Evolutionary conservation across 2,113 vertebrate genomes (phyloP).

Genomic region (Ophiodon elongatus): DNA sequence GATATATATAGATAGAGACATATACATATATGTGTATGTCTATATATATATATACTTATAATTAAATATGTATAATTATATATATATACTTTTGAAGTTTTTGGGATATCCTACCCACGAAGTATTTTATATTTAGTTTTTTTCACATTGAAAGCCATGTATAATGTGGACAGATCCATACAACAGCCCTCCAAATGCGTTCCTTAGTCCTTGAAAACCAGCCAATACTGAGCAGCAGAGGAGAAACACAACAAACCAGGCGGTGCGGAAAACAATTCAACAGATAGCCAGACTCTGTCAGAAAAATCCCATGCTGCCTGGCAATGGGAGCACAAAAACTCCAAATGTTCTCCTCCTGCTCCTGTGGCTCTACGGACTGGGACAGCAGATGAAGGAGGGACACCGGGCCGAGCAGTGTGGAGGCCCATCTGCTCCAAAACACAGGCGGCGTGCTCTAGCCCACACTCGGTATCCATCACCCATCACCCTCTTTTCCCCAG

Average conservation of each 20-base stretch:
- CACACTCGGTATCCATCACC: slow-evolving; percentile 58
- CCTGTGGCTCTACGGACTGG: slow-evolving; percentile 52
- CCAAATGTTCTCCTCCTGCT: slow-evolving; percentile 61
- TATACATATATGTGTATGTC: too few species aligned
- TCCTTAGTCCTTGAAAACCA: slow-evolving; percentile 31
- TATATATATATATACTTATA: background rate
- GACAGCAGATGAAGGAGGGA: slow-evolving; percentile 65
- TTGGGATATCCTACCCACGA: background rate
- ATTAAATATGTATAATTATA: background rate
- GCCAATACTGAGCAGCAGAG: slow-evolving; percentile 27
- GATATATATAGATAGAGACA: too few species aligned
- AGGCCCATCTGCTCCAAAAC: slow-evolving; percentile 75
- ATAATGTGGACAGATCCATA: slow-evolving; percentile 19
- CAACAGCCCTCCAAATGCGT: slow-evolving; percentile 7
- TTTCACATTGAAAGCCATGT: background rate
- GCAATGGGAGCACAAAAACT: slow-evolving; percentile 28
- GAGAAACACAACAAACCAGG: slow-evolving; percentile 38
- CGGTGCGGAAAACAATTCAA: slow-evolving; percentile 52
- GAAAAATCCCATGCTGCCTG: slow-evolving; percentile 12
- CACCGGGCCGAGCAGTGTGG: slow-evolving; percentile 55
- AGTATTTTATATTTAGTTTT: background rate
- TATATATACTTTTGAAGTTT: background rate
- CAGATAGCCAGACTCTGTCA: slow-evolving; percentile 54
- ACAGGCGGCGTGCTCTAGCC: slow-evolving; percentile 27
- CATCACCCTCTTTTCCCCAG: slow-evolving; percentile 47